phyloP scores from a whole-genome alignment of 2,888 invertebrate species.

The Tryphoninae sp. region DNA sequence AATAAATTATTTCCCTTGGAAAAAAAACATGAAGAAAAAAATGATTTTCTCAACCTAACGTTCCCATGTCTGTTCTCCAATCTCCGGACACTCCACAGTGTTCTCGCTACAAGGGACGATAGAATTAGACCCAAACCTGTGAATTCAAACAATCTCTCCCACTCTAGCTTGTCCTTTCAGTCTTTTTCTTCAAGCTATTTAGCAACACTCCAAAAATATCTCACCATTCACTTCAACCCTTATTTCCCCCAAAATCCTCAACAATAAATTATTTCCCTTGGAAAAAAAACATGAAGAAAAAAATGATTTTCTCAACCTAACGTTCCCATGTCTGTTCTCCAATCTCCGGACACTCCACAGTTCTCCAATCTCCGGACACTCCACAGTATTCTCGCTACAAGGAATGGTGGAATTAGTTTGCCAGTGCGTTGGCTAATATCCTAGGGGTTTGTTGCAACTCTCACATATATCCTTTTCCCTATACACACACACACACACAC shows the following conservation, averaged over 20 bases:
- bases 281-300: too few relatives aligned
- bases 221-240: too few relatives aligned
- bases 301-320: too few relatives aligned
- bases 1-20: too few relatives aligned
- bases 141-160: background rate
- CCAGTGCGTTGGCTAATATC: conserved; percentile 52
- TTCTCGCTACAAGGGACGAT: conserved; percentile 19
- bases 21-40: too few relatives aligned
- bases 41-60: too few relatives aligned
- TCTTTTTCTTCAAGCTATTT: background rate
- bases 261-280: too few relatives aligned
- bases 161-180: conserved; percentile 4
- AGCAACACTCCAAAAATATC: background rate
- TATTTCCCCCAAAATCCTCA: too few relatives aligned
- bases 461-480: conserved; percentile 2
- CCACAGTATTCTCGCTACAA: background rate
- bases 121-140: conserved; percentile 26
- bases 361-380: background rate
- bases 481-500: conserved; percentile 2
- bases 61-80: too few relatives aligned
- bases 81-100: background rate
- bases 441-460: conserved; percentile 32
- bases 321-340: too few relatives aligned
- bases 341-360: background rate
- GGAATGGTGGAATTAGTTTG: conserved; percentile 31